Base-by-base conservation (phyloP, 2,797 vertebrate species). In the Lacerta bilineata region DNA sequence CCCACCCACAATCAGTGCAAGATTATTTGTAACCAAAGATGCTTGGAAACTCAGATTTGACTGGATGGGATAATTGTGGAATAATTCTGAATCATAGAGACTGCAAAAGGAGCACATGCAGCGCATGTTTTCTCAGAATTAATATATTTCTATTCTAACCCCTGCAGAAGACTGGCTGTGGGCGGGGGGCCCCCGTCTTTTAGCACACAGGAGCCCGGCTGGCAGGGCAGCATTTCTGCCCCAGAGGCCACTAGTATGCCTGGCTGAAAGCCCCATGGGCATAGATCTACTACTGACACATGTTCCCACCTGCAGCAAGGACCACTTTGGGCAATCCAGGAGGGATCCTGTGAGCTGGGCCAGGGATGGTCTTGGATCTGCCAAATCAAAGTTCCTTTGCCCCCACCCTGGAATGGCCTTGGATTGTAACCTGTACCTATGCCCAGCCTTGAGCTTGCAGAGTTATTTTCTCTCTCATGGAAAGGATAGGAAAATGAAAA, bases 11-110 rank as follows among this genome's bases (percentile, higher is more conserved):
- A 83, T 87, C 84, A 41, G 20, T 90, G 93, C 5, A 55, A 88
- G 76, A 88, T 90, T 93, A 90, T 18, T 86, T 86, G 74, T 46
- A 90, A 85, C 18, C 17, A 91, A 89, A 87, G 94, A 91, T 78
- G 69, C 82, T 90, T 94, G 90, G 68, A 91, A 95, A 95, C 87
- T 41, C 84, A 80, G 68, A 84, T 79, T 87, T 93, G 46, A 81
- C 90, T 83, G 89, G 86, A 90, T 2, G 0, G 18, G 39, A 75
- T 61, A 7, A 71, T 8, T 18, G 74, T 85, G 69, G 83, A 66
- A 17, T 90, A 68, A 11, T 81, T 18, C 1, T 74, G 71, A 85
- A 80, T 87, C 23, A 88, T 71, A 88, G 43, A 84, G 61, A 75
- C 83, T 88, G 88, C 85, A 93, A 89, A 80, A 55, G 8, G 55